A percentile compares a stretch with the other conserved stretches of the same genome.
Evolutionary conservation across 2,888 invertebrate species (phyloP).

Genomic region (Oscheius sp.): DNA sequence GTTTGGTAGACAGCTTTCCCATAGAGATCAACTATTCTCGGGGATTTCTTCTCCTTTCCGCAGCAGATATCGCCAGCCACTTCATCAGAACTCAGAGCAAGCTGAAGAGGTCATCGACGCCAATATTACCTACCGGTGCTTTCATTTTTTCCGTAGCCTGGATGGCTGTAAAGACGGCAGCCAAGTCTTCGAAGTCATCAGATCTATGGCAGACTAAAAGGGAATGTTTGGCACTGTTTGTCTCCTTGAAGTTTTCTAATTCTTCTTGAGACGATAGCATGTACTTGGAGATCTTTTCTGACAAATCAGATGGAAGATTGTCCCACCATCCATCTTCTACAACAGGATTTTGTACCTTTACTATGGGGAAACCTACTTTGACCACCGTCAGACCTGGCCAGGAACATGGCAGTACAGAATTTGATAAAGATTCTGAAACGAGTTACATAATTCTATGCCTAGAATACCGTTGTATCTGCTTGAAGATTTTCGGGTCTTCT

Average conservation of each 20-base stretch:
- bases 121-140: neutral
- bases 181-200: conserved; percentile 11
- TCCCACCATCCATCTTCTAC: conserved; percentile 13
- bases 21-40: conserved; percentile 7
- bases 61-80: conserved; percentile 11
- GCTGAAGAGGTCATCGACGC: neutral
- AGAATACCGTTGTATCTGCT: neutral
- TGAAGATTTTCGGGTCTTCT: neutral
- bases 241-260: neutral
- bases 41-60: conserved; percentile 13
- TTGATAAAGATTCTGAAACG: conserved; percentile 5
- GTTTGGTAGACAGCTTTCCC: conserved; percentile 1
- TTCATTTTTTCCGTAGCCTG: conserved; percentile 12
- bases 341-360: neutral
- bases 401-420: neutral
- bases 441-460: neutral
- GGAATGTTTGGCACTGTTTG: neutral
- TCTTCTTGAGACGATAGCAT: neutral
- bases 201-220: conserved; percentile 20
- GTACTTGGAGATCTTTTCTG: neutral
- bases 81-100: conserved; percentile 1
- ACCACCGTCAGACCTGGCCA: neutral
- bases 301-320: neutral
- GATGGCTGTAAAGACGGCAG: conserved; percentile 3
- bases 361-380: neutral